A percentile compares a stretch with the other conserved stretches of the same genome.
These are phyloP conservation scores for Azemiops feae DNA, from an alignment of 2,113 vertebrate species.

Conservation along the genomic window DNA sequence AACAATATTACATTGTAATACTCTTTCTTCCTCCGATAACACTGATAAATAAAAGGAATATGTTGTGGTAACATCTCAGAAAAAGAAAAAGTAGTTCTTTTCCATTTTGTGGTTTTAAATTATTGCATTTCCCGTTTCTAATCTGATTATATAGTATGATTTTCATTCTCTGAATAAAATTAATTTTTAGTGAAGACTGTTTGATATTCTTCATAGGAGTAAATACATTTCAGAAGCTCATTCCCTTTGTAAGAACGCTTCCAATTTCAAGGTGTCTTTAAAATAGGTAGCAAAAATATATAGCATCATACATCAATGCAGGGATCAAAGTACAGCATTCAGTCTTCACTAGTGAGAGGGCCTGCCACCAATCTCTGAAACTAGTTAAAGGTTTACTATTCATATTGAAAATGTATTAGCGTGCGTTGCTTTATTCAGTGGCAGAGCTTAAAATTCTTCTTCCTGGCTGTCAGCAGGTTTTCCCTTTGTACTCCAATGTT, in stretches of 20 bases:
- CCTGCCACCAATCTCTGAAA: constrained; percentile 20
- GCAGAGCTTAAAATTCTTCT: constrained; percentile 24
- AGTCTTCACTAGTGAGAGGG: constrained; percentile 21
- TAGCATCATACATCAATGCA: constrained; percentile 29
- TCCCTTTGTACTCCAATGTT: constrained; percentile 17
- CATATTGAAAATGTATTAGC: constrained; percentile 26
- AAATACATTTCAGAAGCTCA: constrained; percentile 33
- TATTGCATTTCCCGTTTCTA: constrained; percentile 77
- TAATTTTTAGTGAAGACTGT: constrained; percentile 67
- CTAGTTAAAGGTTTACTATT: constrained; percentile 12
- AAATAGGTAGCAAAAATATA: constrained; percentile 24
- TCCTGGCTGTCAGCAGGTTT: neutral
- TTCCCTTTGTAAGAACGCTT: constrained; percentile 29
- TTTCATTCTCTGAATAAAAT: constrained; percentile 86
- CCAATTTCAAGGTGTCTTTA: constrained; percentile 22
- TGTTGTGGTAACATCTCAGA: constrained; percentile 70
- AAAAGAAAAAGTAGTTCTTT: constrained; percentile 74
- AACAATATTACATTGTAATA: constrained; percentile 78
- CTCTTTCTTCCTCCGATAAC: constrained; percentile 68
- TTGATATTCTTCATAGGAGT: constrained; percentile 35
- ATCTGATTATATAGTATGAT: constrained; percentile 76
- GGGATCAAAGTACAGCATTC: constrained; percentile 14
- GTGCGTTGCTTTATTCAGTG: constrained; percentile 8
- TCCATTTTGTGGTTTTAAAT: constrained; percentile 79
- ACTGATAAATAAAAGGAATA: constrained; percentile 76